Percentiles rank a stretch among this genome's conserved stretches.
Evolutionary conservation across 2,888 invertebrate genomes (phyloP).

Genomic region (Trachelus iudaicus): DNA sequence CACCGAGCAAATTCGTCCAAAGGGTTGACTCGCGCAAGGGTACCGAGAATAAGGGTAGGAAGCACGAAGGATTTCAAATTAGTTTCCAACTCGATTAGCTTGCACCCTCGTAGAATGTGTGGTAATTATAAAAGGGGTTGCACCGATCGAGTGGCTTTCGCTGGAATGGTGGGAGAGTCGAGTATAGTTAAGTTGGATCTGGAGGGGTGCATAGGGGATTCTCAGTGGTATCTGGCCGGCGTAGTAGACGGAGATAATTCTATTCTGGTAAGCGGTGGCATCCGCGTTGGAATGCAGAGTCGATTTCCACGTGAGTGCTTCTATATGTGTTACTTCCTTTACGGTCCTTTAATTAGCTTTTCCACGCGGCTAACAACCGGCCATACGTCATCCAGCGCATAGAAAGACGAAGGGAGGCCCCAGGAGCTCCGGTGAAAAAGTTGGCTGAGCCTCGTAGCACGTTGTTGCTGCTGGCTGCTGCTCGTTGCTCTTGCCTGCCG

Average conservation of each 20-base stretch:
- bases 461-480: neutral
- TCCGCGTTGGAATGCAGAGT: neutral
- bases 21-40: neutral
- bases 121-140: slow-evolving; percentile 34
- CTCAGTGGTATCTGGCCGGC: neutral
- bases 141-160: slow-evolving; percentile 18
- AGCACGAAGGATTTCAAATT: neutral
- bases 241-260: neutral
- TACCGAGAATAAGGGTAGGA: neutral
- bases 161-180: slow-evolving; percentile 6
- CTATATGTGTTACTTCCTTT: slow-evolving; percentile 40
- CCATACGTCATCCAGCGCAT: neutral
- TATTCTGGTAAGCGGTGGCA: neutral
- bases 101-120: slow-evolving; percentile 25
- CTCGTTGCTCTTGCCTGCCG: neutral
- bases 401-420: neutral
- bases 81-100: neutral
- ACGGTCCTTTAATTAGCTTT: slow-evolving; percentile 46
- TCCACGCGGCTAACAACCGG: slow-evolving; percentile 38
- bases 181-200: neutral
- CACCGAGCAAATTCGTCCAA: neutral
- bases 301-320: slow-evolving; percentile 4
- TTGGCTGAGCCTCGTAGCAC: neutral
- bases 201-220: neutral
- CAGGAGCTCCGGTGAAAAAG: neutral